phyloP scores from a whole-genome alignment of 2,888 invertebrate genomes.

The Diarsia brunnea region DNA sequence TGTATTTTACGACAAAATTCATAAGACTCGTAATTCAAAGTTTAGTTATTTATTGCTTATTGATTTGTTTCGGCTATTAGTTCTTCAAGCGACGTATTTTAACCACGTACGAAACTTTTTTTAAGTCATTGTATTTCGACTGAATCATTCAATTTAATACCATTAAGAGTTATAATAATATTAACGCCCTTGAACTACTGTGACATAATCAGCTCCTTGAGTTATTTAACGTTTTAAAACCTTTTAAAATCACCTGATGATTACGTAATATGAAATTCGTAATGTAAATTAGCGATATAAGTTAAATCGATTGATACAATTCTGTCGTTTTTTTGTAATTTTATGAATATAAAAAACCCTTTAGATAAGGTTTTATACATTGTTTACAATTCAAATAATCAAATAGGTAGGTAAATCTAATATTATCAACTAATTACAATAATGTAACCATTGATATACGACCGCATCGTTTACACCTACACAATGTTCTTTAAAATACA shows the following conservation, averaged over 20 bases:
- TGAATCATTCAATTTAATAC: neutral
- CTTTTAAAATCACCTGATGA: conserved; percentile 6
- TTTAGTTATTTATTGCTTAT: neutral
- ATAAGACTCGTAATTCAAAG: neutral
- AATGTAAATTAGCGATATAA: conserved; percentile 25
- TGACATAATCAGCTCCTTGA: conserved; percentile 21
- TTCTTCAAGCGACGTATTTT: neutral
- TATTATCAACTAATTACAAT: conserved; percentile 51
- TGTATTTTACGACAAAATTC: too few relatives aligned
- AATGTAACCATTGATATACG: conserved; percentile 42
- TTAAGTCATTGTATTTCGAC: neutral
- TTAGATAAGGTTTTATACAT: conserved; percentile 8
- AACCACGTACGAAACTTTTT: neutral
- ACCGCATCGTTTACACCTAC: conserved; percentile 51
- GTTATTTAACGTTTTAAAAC: conserved; percentile 20
- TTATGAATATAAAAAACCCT: neutral
- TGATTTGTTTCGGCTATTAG: neutral
- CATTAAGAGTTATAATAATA: conserved; percentile 11
- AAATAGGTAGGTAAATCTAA: conserved; percentile 7
- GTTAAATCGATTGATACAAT: conserved; percentile 19
- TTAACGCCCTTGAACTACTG: neutral
- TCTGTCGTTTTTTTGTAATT: neutral
- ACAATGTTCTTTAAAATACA: conserved; percentile 53
- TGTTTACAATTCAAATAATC: conserved; percentile 32
- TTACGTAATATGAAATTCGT: conserved; percentile 23